Evolutionary conservation across 2,797 vertebrate genomes (phyloP).

Genomic region (Crax fasciolata): DNA sequence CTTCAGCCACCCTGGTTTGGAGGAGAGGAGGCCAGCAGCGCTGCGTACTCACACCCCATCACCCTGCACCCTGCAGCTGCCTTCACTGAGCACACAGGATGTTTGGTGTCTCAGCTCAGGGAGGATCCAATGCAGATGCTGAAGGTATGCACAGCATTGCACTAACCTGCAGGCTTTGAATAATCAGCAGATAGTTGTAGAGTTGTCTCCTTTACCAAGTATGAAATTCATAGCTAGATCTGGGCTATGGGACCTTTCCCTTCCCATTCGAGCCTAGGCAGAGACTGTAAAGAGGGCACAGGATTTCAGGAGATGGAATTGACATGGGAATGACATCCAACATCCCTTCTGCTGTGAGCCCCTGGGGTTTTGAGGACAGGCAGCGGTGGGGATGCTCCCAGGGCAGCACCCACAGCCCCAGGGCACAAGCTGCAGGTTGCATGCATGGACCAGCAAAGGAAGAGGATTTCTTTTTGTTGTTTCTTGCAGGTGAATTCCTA

Average conservation of each 20-base stretch:
- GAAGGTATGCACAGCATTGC: neutral
- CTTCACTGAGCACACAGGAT: fast-evolving
- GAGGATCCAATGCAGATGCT: neutral
- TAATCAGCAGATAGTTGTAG: no score
- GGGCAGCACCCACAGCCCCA: neutral
- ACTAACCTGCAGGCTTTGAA: neutral
- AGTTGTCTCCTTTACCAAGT: neutral
- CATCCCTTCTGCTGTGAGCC: no score
- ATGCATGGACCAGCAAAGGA: neutral
- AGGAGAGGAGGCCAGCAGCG: neutral
- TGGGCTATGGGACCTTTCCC: fast-evolving
- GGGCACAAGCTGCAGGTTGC: conserved; percentile 9
- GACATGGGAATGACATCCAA: neutral
- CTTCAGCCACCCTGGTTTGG: neutral
- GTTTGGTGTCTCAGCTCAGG: neutral
- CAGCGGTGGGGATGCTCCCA: neutral
- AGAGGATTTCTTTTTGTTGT: neutral
- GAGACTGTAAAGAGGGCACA: neutral
- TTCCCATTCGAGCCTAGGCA: neutral
- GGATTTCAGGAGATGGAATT: neutral
- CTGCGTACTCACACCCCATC: fast-evolving
- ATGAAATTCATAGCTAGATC: neutral
- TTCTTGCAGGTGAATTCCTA: conserved; percentile 84
- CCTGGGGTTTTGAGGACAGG: neutral
- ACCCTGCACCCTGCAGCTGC: neutral